A percentile compares a stretch with the other conserved stretches of the same genome.
Conservation (phyloP, 2,888 invertebrate species). For the Bellardia pandia region DNA sequence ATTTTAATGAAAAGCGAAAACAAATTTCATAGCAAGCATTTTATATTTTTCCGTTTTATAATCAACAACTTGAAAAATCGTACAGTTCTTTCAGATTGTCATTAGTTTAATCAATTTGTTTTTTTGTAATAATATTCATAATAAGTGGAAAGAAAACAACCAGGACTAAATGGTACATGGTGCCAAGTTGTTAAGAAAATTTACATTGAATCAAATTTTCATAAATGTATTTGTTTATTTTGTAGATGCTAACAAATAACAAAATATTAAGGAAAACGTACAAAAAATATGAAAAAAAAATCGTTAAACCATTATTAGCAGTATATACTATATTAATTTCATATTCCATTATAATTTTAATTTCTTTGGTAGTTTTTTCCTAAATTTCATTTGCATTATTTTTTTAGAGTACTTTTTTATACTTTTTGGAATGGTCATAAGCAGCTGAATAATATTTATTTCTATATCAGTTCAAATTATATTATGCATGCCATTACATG, state of each 20-base stretch:
- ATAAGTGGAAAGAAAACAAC: neutral
- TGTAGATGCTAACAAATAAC: neutral
- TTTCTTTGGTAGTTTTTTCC: neutral
- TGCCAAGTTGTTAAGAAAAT: slow-evolving; percentile 40
- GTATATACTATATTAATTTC: slow-evolving; percentile 22
- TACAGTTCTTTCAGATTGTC: neutral
- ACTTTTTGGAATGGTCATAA: neutral
- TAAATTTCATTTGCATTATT: neutral
- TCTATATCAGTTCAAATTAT: no score
- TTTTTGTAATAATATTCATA: neutral
- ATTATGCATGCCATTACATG: no score
- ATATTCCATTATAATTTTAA: neutral
- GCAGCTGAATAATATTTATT: no score
- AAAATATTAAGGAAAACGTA: slow-evolving; percentile 29
- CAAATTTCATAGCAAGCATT: slow-evolving; percentile 45
- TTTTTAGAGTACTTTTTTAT: neutral
- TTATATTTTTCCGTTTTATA: neutral
- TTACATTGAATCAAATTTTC: neutral
- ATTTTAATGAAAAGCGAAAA: slow-evolving; percentile 58
- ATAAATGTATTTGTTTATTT: neutral
- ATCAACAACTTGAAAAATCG: neutral
- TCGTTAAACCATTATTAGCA: slow-evolving; percentile 30
- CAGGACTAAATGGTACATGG: slow-evolving; percentile 13
- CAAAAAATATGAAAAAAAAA: slow-evolving; percentile 21
- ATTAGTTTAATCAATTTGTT: slow-evolving; percentile 16